Evolutionary conservation across 2,113 vertebrate species (phyloP).

Genomic region (Ochotona princeps): DNA sequence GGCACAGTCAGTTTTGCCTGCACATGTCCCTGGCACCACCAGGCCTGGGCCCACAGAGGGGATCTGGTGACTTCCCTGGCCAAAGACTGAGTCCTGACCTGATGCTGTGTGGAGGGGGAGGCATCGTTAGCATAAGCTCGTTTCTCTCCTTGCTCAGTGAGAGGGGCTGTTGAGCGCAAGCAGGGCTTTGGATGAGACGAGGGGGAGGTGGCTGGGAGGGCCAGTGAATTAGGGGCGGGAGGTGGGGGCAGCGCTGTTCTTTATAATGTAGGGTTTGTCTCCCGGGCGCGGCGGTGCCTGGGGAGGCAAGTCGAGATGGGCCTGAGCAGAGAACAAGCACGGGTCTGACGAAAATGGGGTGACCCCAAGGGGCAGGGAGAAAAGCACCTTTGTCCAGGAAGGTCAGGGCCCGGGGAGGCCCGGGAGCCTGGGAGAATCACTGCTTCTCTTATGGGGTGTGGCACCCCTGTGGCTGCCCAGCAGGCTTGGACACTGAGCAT

Average conservation of each 20-base stretch:
- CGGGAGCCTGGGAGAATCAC: fast-evolving
- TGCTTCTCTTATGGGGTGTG: background rate
- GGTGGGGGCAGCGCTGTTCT: conserved; percentile 51
- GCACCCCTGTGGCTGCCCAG: background rate
- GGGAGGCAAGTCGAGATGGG: conserved; percentile 63
- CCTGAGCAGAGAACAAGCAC: conserved; percentile 55
- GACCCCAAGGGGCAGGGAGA: conserved; percentile 47
- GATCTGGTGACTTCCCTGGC: too few relatives aligned
- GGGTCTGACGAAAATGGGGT: conserved; percentile 62
- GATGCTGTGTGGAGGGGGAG: fast-evolving
- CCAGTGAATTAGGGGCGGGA: background rate
- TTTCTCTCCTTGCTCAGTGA: background rate
- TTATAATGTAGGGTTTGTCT: conserved; percentile 77
- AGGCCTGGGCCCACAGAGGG: background rate
- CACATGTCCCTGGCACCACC: fast-evolving
- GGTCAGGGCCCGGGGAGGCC: conserved; percentile 16
- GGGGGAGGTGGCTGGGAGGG: background rate
- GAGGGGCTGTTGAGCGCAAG: background rate
- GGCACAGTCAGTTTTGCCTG: fast-evolving
- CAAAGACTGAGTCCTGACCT: background rate
- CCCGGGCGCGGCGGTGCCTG: conserved; percentile 54
- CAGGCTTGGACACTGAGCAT: background rate
- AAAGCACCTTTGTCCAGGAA: conserved; percentile 71
- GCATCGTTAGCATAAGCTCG: fast-evolving
- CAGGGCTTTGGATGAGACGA: background rate